Base-by-base conservation (phyloP, 2,113 vertebrate genomes). In the Aphelocoma coerulescens region DNA sequence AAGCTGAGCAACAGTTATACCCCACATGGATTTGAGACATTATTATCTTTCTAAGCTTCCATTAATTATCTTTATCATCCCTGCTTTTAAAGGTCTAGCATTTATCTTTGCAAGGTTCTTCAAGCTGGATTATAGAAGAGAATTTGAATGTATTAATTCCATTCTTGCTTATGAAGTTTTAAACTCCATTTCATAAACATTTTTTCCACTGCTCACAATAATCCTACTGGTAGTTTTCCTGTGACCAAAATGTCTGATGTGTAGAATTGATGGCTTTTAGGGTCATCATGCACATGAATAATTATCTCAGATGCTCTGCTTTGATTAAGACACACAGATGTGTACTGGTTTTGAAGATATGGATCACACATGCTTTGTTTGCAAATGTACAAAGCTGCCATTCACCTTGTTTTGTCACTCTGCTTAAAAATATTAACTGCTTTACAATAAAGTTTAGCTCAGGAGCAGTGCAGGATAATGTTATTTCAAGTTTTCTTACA, bases 31-130 rank as follows among this genome's bases (percentile, higher is more conserved):
- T 91, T 96, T 93, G 87, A 92, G 74, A 85, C 87, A 85, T 91
- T 94, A 95, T 94, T 96, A 77, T 95, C 94, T 92, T 95, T 93
- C 77, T 94, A 93, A 95, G 87, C 91, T 94, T 92, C 81, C 81
- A 78, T 94, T 96, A 95, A 95, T 96, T 96, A 95, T 95, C 93
- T 96, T 96, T 96, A 95, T 96, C 93, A 94, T 84, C 61, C 93
- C 54, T 93, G 61, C 76, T 93, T 96, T 96, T 95, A 93, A 94
- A 95, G 91, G 93, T 94, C 95, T 91, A 81, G 52, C 80, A 72
- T 84, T 95, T 95, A 87, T 94, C 91, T 96, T 95, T 76, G 54
- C 71, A 81, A 94, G 46, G 87, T 87, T 97, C 93, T 91, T 92
- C 87, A 82, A 51, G 62, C 58, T 88, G 94, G 49, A 95, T 94